Percentiles rank a stretch among this genome's conserved stretches.
phyloP scores from a whole-genome alignment of 2,888 invertebrate genomes.

The Malachius bipustulatus region DNA sequence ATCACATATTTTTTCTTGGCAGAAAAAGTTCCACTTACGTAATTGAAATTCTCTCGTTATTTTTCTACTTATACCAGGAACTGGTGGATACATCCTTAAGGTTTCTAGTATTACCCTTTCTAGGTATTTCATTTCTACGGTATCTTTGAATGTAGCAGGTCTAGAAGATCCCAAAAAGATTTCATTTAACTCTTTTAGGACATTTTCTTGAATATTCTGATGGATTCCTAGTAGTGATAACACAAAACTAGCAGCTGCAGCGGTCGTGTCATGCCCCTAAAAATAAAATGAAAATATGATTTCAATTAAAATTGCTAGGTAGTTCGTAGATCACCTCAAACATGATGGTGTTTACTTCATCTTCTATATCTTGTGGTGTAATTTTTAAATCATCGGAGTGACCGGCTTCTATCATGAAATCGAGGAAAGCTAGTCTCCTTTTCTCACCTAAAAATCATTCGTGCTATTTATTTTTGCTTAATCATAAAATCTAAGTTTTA shows the following conservation, averaged over 20 bases:
- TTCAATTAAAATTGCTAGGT: too few relatives aligned
- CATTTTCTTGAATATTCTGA: constrained; percentile 60
- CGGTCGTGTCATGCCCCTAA: constrained; percentile 73
- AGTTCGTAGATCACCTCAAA: constrained; percentile 76
- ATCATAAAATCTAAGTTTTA: too few relatives aligned
- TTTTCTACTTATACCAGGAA: constrained; percentile 64
- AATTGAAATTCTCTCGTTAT: constrained; percentile 48
- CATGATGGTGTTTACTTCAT: constrained; percentile 79
- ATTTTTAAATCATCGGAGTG: constrained; percentile 55
- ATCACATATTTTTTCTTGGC: too few relatives aligned
- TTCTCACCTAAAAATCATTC: constrained; percentile 45
- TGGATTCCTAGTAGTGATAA: constrained; percentile 66
- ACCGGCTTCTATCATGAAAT: constrained; percentile 68
- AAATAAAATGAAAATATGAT: too few relatives aligned
- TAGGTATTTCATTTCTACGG: constrained; percentile 74
- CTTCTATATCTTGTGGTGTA: constrained; percentile 66
- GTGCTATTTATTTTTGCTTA: too few relatives aligned
- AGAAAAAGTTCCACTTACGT: too few relatives aligned
- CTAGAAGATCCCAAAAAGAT: constrained; percentile 68
- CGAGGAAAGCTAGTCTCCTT: constrained; percentile 76
- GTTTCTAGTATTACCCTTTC: constrained; percentile 74
- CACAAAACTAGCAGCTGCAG: constrained; percentile 70
- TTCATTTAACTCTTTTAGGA: constrained; percentile 58
- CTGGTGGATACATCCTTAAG: constrained; percentile 66
- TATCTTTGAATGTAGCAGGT: constrained; percentile 67